Evolutionary conservation across 92 coral and sea anemone genomes (phyloP).

Genomic region (Epizoanthus scotinus): DNA sequence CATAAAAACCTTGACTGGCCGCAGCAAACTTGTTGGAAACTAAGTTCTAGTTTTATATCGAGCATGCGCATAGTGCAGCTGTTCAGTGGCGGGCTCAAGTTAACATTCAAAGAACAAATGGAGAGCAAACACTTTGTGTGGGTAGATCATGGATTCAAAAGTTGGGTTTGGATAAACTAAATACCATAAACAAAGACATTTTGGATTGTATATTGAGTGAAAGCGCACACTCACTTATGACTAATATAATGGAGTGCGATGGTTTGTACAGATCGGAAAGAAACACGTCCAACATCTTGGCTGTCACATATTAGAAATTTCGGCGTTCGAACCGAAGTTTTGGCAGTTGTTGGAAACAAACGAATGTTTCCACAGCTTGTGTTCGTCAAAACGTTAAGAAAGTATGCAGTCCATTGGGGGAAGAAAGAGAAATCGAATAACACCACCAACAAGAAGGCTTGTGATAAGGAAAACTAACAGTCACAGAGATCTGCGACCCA

Average conservation of each 20-base stretch:
- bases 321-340: neutral
- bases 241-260: neutral
- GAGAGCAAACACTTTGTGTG: constrained; percentile 25
- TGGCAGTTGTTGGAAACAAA: constrained; percentile 16
- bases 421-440: constrained; percentile 73
- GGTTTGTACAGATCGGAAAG: neutral
- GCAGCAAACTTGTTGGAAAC: neutral
- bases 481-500: constrained; percentile 88
- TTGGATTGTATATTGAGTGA: neutral
- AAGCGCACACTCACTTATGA: neutral
- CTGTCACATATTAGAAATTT: neutral
- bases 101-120: constrained; percentile 20
- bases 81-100: constrained; percentile 35
- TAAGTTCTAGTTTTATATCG: neutral
- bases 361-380: constrained; percentile 26
- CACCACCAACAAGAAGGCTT: constrained; percentile 92
- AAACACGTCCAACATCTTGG: neutral
- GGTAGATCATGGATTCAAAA: constrained; percentile 9
- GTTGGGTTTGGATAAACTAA: constrained; percentile 21
- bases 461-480: constrained; percentile 94
- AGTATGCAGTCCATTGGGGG: constrained; percentile 61
- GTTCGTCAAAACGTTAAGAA: constrained; percentile 11
- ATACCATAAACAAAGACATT: constrained; percentile 22
- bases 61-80: constrained; percentile 31
- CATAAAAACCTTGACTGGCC: too few species aligned